These are phyloP conservation scores for Myioborus melanocephalus DNA, from an alignment of 2,797 vertebrate species.

Conservation along the genomic window DNA sequence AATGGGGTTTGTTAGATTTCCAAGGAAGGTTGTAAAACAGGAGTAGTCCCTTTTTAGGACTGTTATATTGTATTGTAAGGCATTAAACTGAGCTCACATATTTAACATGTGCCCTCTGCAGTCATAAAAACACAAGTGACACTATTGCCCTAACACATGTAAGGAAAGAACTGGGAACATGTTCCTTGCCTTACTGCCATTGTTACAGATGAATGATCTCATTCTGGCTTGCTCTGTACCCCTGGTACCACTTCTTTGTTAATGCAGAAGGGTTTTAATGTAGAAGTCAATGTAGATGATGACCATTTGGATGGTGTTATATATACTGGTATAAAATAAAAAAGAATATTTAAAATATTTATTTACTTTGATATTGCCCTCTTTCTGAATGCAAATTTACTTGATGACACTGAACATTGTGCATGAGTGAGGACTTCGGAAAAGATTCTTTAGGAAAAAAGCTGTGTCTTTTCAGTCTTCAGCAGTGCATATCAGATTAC, in stretches of 20 bases:
- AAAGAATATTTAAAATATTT: not conserved
- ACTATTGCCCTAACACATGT: not conserved
- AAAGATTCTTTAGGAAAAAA: not conserved
- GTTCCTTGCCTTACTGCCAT: not conserved
- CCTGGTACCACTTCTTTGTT: not conserved
- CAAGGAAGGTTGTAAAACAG: not conserved
- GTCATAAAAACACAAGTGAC: not conserved
- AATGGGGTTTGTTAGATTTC: not conserved
- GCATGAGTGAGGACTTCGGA: not conserved
- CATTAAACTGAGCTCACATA: not conserved
- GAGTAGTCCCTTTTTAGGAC: not conserved
- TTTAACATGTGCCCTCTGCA: not conserved
- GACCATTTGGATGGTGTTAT: not conserved
- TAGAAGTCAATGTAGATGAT: not conserved
- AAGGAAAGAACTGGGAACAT: not conserved
- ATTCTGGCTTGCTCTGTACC: not conserved
- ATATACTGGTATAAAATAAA: not conserved
- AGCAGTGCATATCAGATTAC: not conserved
- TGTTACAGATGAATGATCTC: not conserved
- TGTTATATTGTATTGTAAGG: not conserved
- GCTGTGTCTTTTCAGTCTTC: not conserved
- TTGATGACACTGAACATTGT: not conserved
- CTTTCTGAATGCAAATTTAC: not conserved
- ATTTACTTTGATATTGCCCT: not conserved
- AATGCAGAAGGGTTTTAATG: not conserved